Base-by-base conservation (phyloP, 2,888 invertebrate species). In the Tanaodytes sp. region DNA sequence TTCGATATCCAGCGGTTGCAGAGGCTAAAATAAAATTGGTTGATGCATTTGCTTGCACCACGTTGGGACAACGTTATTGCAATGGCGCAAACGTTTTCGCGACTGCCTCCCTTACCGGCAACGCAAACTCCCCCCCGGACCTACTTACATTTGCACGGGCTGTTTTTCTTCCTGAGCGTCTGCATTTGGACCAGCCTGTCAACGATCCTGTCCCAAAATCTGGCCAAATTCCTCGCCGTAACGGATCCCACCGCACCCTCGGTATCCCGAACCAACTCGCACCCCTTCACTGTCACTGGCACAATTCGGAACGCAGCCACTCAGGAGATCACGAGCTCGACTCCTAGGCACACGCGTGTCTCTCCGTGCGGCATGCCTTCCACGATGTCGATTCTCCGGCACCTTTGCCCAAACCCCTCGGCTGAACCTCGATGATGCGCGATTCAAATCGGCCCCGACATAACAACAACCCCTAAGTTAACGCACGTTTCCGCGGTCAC, bases 61-160 rank as follows among this genome's bases (percentile, higher is more conserved):
- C 23, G 23, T 23, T 8, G 23, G 8, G 23, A 23, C 23, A 8
- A 8, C 23, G 23, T 37, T n/a, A 40, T n/a, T 8, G 11, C 2
- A 12, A 62, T 46, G 48, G 33, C 48, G 48, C 36, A 31, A 31
- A 31, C 23, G 20, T 27, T 27, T 49, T 20, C 48, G 31, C 40
- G n/a, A 55, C 31, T 40, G 43, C 40, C 58, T 40, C 31, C 31
- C 39, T 61, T 67, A 61, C 61, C 67, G 67, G 67, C 45, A 61
- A 30, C 5, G 14, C 19, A 31, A 51, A 39, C 12, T 15, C 46
- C 49, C 49, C 16, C 51, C 15, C 37, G 2, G 15, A 8, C 6
- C 37, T 86, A 94, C 94, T 95, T 89, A 95, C 95, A 94, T 91
- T 95, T 95, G 88, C 93, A 92, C 85, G 95, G 95, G 88, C 95